Evolutionary conservation across 2,113 vertebrate genomes (phyloP).

Genomic region (Pampusana beccarii): DNA sequence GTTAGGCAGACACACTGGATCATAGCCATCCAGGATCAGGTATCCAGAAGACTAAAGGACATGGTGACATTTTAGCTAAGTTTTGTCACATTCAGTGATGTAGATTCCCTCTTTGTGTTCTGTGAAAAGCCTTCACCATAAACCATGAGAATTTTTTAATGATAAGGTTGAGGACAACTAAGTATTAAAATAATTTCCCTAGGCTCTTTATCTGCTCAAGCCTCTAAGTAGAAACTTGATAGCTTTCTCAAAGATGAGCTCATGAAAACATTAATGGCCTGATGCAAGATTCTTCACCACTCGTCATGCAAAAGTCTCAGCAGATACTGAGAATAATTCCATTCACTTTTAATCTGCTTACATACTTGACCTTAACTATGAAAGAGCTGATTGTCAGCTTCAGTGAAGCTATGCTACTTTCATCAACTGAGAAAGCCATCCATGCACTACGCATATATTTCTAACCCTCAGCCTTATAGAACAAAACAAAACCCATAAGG

Average conservation of each 20-base stretch:
- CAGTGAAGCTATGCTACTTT: not conserved
- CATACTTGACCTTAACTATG: not conserved
- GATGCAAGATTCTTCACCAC: not conserved
- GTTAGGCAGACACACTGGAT: not conserved
- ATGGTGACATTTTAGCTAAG: not conserved
- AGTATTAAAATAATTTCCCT: not conserved
- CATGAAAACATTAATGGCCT: not conserved
- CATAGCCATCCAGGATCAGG: accelerated
- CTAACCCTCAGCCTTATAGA: not conserved
- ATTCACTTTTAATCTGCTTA: not conserved
- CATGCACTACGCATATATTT: not conserved
- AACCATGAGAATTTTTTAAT: not conserved
- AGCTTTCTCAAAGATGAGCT: not conserved
- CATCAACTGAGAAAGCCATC: not conserved
- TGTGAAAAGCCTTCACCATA: not conserved
- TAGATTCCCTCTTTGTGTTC: not conserved
- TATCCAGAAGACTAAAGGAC: not conserved
- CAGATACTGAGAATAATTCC: not conserved
- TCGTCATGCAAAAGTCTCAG: not conserved
- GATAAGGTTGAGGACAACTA: not conserved
- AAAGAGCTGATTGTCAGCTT: not conserved
- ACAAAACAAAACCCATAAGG: not conserved
- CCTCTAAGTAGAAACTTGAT: not conserved
- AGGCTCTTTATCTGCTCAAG: accelerated
- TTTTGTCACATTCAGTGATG: not conserved